Base-by-base conservation (phyloP, 2,888 invertebrate species). In the Drosophila rellima region DNA sequence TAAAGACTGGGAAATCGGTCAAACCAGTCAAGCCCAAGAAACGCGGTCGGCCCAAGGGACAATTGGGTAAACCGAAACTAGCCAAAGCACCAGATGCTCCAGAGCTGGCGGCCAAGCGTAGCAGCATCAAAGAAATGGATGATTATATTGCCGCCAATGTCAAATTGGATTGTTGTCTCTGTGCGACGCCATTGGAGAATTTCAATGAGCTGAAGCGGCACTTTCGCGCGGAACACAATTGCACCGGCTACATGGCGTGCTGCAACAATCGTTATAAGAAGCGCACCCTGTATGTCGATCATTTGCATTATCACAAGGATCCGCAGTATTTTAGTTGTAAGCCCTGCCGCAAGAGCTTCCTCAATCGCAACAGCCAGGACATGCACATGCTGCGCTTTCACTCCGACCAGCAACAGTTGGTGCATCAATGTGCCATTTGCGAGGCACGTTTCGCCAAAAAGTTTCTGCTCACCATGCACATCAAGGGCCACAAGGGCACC, bases 211-310 rank as follows among this genome's bases (percentile, higher is more conserved):
- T 89, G 35, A 89, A 89, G 63, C 79, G 79, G 0, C 89, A 89
- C 71, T 89, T 89, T 48, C 82, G 91, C 0, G 20, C 48, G 40
- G 71, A 56, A 35, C 89, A 89, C 59, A 75, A 78, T 17, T 87
- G 90, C 50, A 80, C 76, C 3, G 89, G 91, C 0, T 89, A 89
- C 23, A 72, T 90, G 35, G 70, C 78, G 37, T 89, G 89, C 47
- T 89, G 89, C 55, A 90, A 90, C 17, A 89, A 90, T 70, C 89
- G 91, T 0, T 89, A 89, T 42, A 79, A 78, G 40, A 89, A 89
- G 35, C 80, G 89, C 0, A 82, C 89, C 0, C 62, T 87, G 0
- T 89, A 90, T 26, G 89, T 90, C n/a, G 89, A 89, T n/a, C 89
- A 89, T 52, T 50, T 89, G 59, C 89, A 90, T 17, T 77, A 77